phyloP scores from a whole-genome alignment of 2,888 invertebrate genomes.

The Mechanitis messenoides region DNA sequence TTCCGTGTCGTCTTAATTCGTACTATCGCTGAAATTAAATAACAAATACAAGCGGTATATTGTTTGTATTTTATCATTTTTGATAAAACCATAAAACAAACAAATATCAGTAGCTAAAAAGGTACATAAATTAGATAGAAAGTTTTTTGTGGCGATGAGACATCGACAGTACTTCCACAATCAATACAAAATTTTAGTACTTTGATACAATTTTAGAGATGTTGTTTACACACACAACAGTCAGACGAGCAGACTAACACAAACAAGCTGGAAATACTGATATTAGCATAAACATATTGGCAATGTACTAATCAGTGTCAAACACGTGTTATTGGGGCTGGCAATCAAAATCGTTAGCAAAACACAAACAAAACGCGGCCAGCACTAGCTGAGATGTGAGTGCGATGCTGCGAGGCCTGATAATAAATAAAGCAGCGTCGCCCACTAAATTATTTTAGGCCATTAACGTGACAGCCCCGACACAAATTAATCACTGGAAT shows the following conservation, averaged over 20 bases:
- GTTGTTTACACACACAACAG: not conserved
- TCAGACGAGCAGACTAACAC: slow-evolving; percentile 26
- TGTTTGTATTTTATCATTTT: too few relatives aligned
- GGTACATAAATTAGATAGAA: too few relatives aligned
- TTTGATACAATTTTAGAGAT: too few relatives aligned
- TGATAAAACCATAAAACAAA: too few relatives aligned
- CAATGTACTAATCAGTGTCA: slow-evolving; percentile 42
- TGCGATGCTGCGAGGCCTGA: slow-evolving; percentile 45
- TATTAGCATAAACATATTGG: slow-evolving; percentile 53
- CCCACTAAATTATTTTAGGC: slow-evolving; percentile 73
- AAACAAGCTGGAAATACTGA: slow-evolving; percentile 46
- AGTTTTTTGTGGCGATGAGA: too few relatives aligned
- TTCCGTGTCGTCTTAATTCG: too few relatives aligned
- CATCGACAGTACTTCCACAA: too few relatives aligned
- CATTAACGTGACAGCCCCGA: slow-evolving; percentile 67
- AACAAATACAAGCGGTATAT: too few relatives aligned
- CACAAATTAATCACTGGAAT: slow-evolving; percentile 71
- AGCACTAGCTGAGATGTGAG: slow-evolving; percentile 28
- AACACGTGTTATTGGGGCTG: slow-evolving; percentile 22
- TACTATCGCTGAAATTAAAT: too few relatives aligned
- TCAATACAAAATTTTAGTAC: too few relatives aligned
- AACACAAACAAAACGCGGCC: slow-evolving; percentile 10
- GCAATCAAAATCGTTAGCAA: slow-evolving; percentile 23
- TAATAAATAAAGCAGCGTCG: slow-evolving; percentile 64
- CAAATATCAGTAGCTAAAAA: too few relatives aligned